Evolutionary conservation across 2,888 invertebrate genomes (phyloP).

Genomic region (Chouioia cunea): DNA sequence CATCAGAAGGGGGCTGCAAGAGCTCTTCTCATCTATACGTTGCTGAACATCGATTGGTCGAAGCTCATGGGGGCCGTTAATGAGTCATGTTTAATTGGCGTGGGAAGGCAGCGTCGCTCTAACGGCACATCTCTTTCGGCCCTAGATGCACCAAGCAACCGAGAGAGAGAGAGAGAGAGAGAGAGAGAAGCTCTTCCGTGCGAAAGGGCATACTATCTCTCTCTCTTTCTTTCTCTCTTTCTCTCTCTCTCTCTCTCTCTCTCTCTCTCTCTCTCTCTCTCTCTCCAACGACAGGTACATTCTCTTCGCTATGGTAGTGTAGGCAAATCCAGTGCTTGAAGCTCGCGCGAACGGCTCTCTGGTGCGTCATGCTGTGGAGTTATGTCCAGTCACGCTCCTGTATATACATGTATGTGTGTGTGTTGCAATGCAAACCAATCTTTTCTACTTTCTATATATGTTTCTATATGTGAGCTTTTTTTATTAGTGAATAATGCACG

Average conservation of each 20-base stretch:
- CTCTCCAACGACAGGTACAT: conserved; percentile 36
- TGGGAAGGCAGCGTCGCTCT: conserved; percentile 62
- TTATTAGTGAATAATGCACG: too few relatives aligned
- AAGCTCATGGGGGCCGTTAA: conserved; percentile 60
- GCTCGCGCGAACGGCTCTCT: neutral
- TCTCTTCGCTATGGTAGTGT: too few relatives aligned
- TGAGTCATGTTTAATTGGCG: conserved; percentile 70
- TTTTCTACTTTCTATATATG: too few relatives aligned
- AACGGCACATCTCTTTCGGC: conserved; percentile 46
- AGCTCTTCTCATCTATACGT: too few relatives aligned
- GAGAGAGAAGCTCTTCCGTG: conserved; percentile 5
- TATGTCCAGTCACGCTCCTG: too few relatives aligned
- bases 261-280: neutral
- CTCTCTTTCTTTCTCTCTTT: neutral
- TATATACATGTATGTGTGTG: too few relatives aligned
- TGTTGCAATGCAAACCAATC: too few relatives aligned
- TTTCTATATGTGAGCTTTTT: too few relatives aligned
- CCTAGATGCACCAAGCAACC: neutral
- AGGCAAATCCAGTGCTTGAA: neutral
- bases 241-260: neutral
- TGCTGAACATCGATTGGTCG: too few relatives aligned
- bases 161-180: too few relatives aligned
- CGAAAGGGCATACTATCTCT: conserved; percentile 7
- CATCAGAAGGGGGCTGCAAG: too few relatives aligned
- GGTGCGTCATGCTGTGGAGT: neutral